phyloP scores from a whole-genome alignment of 2,113 vertebrate species.

The Natator depressus region DNA sequence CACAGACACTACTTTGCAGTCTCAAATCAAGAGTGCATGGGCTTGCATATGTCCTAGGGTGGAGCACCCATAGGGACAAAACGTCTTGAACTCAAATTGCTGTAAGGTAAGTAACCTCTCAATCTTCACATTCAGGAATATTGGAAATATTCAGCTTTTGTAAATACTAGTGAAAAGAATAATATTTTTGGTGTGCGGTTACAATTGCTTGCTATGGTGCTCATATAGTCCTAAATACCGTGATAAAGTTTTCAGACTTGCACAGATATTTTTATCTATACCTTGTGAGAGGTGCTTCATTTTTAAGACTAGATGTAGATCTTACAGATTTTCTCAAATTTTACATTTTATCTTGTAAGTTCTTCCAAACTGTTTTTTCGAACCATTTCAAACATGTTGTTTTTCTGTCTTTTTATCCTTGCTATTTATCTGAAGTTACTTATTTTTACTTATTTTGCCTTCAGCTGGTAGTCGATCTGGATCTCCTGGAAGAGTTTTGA shows the following conservation, averaged over 20 bases:
- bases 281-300: not conserved
- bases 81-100: not conserved
- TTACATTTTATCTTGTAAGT: not conserved
- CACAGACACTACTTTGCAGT: not conserved
- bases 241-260: not conserved
- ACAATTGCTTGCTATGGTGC: not conserved
- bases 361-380: constrained; percentile 36
- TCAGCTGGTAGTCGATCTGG: constrained; percentile 96
- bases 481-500: constrained; percentile 94
- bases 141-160: not conserved
- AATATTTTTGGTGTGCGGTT: not conserved
- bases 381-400: constrained; percentile 27
- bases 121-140: fast-evolving
- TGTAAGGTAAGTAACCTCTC: not conserved
- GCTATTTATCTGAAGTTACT: not conserved
- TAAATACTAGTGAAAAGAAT: not conserved
- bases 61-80: not conserved
- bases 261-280: not conserved
- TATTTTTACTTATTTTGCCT: constrained; percentile 59
- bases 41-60: not conserved
- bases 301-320: not conserved
- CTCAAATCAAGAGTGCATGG: not conserved
- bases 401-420: not conserved
- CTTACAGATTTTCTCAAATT: not conserved
- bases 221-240: not conserved